These are phyloP conservation scores for Anolis sagrei DNA, from an alignment of 2,113 vertebrate species.

Conservation along the genomic window DNA sequence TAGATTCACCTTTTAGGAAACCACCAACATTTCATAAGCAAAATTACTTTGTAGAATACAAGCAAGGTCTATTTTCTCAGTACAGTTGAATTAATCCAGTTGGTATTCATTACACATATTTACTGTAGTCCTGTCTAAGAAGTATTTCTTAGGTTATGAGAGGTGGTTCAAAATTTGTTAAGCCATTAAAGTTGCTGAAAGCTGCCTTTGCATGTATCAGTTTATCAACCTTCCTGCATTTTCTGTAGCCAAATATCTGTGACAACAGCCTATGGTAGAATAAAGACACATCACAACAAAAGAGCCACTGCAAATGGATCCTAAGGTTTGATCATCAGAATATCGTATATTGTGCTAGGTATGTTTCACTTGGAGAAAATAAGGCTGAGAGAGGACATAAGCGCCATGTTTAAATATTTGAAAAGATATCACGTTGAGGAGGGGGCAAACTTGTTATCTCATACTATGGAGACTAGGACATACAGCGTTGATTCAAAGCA, in stretches of 20 bases:
- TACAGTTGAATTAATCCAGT: background rate
- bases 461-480: too few species aligned
- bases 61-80: background rate
- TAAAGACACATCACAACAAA: background rate
- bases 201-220: background rate
- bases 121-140: too few species aligned
- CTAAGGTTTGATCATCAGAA: background rate
- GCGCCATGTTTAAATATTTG: too few species aligned
- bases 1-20: constrained; percentile 16
- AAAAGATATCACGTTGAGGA: too few species aligned
- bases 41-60: background rate
- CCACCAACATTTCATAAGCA: constrained; percentile 17
- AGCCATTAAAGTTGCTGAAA: background rate
- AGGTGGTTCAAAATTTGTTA: background rate
- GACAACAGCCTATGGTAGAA: background rate
- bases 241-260: background rate
- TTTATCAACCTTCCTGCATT: background rate
- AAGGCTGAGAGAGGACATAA: too few species aligned
- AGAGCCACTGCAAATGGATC: background rate
- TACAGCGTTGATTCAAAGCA: too few species aligned
- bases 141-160: background rate
- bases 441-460: too few species aligned
- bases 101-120: background rate
- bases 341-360: background rate
- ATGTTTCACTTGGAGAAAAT: too few species aligned